Evolutionary conservation across 2,888 invertebrate species (phyloP).

Genomic region (Drosophila formosana): DNA sequence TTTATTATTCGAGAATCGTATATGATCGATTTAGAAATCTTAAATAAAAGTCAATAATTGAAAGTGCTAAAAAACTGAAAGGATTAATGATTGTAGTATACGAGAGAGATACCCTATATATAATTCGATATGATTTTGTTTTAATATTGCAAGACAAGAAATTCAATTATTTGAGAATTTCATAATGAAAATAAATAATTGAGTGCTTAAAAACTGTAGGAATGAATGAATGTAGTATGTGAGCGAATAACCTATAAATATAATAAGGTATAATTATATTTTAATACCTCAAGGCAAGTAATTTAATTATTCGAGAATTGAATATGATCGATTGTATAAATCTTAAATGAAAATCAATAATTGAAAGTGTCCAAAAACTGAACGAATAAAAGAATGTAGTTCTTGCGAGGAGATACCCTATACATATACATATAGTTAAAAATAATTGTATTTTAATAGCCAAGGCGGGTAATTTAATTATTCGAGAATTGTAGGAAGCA

Average conservation of each 20-base stretch:
- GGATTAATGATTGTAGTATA: neutral
- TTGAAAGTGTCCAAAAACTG: neutral
- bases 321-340: constrained; percentile 40
- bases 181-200: too few relatives aligned
- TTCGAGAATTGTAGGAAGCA: neutral
- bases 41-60: constrained; percentile 10
- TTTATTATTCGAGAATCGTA: too few relatives aligned
- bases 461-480: neutral
- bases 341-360: constrained; percentile 10
- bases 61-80: neutral
- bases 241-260: too few relatives aligned
- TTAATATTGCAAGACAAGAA: too few relatives aligned
- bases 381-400: neutral
- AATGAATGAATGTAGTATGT: too few relatives aligned
- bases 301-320: too few relatives aligned
- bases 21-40: constrained; percentile 34
- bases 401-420: neutral
- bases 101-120: neutral
- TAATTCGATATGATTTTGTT: too few relatives aligned
- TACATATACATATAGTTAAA: neutral
- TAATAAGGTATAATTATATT: too few relatives aligned
- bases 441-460: neutral
- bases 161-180: too few relatives aligned
- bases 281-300: too few relatives aligned
- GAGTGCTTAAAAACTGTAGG: too few relatives aligned